Evolutionary conservation across 2,888 invertebrate genomes (phyloP).

Genomic region (Meta bourneti): DNA sequence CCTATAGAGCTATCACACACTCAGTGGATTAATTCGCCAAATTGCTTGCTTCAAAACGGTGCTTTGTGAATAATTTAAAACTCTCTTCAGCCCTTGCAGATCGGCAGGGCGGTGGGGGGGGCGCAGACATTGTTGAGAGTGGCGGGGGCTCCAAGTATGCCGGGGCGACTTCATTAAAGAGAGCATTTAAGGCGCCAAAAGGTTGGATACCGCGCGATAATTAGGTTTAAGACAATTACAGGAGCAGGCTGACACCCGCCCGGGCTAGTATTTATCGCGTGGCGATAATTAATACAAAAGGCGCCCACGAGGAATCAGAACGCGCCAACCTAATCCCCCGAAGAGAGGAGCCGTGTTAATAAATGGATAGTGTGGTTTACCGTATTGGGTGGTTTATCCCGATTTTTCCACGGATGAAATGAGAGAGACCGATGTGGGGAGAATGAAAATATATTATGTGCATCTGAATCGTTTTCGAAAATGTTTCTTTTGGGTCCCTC

Average conservation of each 20-base stretch:
- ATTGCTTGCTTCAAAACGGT: slow-evolving; percentile 74
- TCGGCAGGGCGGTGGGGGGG: slow-evolving; percentile 1
- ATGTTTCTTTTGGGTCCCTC: no score
- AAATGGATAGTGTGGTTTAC: slow-evolving; percentile 54
- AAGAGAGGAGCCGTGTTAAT: slow-evolving; percentile 45
- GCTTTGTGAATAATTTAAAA: slow-evolving; percentile 76
- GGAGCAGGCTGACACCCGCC: slow-evolving; percentile 66
- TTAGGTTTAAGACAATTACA: slow-evolving; percentile 76
- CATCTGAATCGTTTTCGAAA: no score
- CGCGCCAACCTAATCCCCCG: slow-evolving; percentile 72
- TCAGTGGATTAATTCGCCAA: slow-evolving; percentile 71
- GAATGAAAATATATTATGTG: no score
- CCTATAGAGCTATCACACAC: slow-evolving; percentile 46
- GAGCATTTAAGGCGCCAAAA: slow-evolving; percentile 76
- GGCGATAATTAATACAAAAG: slow-evolving; percentile 75
- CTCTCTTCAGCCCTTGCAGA: slow-evolving; percentile 15
- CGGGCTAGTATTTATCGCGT: slow-evolving; percentile 71
- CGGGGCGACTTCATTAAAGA: slow-evolving; percentile 74
- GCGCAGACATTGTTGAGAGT: slow-evolving; percentile 6
- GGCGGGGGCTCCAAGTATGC: slow-evolving; percentile 47
- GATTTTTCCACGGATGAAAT: not conserved
- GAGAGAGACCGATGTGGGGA: no score
- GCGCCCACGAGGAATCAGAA: slow-evolving; percentile 75
- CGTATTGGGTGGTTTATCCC: slow-evolving; percentile 35
- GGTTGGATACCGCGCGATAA: slow-evolving; percentile 74